These are phyloP conservation scores for Heliconius cydno DNA, from an alignment of 2,888 invertebrate species.

Conservation along the genomic window DNA sequence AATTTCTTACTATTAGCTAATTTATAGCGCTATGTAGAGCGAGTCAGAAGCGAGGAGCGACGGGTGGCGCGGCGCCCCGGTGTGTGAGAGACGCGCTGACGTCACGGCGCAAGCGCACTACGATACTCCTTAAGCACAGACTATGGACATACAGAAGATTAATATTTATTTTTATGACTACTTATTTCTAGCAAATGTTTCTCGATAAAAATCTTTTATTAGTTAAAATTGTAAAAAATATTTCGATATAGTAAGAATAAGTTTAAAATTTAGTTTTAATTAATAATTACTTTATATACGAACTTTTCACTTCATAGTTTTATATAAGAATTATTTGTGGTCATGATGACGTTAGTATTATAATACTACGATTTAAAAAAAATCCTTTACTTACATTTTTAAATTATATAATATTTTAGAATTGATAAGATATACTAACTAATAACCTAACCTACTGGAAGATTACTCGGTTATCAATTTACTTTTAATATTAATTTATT, in stretches of 20 bases:
- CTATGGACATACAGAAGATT: conserved; percentile 56
- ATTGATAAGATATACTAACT: too few species aligned
- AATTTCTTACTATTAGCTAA: conserved; percentile 52
- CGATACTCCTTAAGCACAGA: conserved; percentile 67
- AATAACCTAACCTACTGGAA: too few species aligned
- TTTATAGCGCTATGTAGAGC: conserved; percentile 53
- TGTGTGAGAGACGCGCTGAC: conserved; percentile 66
- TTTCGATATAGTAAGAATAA: neutral
- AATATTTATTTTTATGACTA: conserved; percentile 22
- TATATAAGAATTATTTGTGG: too few species aligned
- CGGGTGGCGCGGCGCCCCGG: conserved; percentile 52
- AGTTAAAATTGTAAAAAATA: neutral
- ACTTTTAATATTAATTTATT: too few species aligned
- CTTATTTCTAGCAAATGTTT: neutral
- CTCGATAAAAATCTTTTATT: neutral
- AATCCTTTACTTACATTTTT: too few species aligned
- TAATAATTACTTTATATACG: too few species aligned
- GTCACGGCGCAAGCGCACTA: conserved; percentile 76
- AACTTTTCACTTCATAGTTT: too few species aligned
- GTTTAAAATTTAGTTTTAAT: too few species aligned
- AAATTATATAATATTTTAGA: too few species aligned
- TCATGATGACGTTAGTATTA: too few species aligned
- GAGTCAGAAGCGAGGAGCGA: conserved; percentile 46
- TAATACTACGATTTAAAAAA: too few species aligned
- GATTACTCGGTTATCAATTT: too few species aligned